A percentile compares a stretch with the other conserved stretches of the same genome.
Conservation (phyloP, 2,797 vertebrate species). For the Choloepus didactylus region DNA sequence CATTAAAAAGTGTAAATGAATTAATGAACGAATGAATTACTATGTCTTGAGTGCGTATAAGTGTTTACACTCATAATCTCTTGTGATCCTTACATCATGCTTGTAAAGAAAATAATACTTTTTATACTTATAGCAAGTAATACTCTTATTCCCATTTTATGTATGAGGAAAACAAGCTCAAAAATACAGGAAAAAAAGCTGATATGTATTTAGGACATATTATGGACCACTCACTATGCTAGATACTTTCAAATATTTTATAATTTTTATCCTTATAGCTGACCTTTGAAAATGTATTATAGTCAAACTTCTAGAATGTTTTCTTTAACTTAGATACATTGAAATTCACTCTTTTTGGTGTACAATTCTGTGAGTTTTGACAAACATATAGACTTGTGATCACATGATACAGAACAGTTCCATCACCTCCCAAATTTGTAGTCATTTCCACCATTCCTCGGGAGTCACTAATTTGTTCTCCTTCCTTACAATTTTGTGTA, state of each 20-base stretch:
- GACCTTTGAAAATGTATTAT: background rate
- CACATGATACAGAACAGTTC: background rate
- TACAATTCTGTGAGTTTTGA: background rate
- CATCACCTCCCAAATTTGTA: background rate
- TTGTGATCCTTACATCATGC: background rate
- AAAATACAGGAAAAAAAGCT: background rate
- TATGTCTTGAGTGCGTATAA: background rate
- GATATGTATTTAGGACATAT: background rate
- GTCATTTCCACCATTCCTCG: background rate
- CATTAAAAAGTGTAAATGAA: background rate
- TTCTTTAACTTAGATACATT: background rate
- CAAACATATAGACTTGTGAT: background rate
- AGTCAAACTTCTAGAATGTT: background rate
- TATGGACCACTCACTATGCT: background rate
- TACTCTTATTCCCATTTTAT: conserved; percentile 32
- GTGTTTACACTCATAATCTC: background rate
- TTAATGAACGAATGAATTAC: background rate
- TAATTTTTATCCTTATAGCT: background rate
- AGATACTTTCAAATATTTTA: background rate
- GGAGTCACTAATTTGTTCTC: background rate
- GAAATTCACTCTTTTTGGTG: background rate
- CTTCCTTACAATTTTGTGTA: background rate
- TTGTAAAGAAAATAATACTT: conserved; percentile 30
- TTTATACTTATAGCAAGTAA: conserved; percentile 14
- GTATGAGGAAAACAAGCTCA: background rate